These are phyloP conservation scores for Gastracanthus pulcherrimus DNA, from an alignment of 2,888 invertebrate genomes.

Conservation along the genomic window DNA sequence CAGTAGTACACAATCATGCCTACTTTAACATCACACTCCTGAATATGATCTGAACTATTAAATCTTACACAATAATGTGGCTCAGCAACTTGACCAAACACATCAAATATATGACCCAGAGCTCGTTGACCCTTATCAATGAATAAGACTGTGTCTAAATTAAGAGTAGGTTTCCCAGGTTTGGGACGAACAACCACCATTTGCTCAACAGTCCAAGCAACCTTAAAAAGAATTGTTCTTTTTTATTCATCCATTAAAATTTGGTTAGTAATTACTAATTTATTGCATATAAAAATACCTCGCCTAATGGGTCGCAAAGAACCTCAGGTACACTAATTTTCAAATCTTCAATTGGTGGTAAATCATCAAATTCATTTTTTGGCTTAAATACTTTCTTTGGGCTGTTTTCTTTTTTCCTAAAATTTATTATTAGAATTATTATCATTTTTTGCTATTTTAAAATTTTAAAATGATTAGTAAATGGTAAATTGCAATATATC, in stretches of 20 bases:
- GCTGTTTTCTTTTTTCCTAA: slow-evolving; percentile 52
- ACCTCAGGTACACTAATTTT: slow-evolving; percentile 88
- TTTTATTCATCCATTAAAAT: slow-evolving; percentile 18
- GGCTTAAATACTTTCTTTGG: slow-evolving; percentile 45
- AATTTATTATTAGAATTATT: slow-evolving; percentile 3
- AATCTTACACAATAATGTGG: slow-evolving; percentile 96
- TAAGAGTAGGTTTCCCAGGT: slow-evolving; percentile 87
- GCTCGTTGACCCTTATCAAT: slow-evolving; percentile 87
- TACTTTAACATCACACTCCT: slow-evolving; percentile 82
- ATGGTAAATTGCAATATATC: background rate
- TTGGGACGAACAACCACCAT: slow-evolving; percentile 86
- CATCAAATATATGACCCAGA: slow-evolving; percentile 92
- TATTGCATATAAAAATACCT: slow-evolving; percentile 74
- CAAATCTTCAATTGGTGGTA: slow-evolving; percentile 90
- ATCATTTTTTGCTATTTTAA: slow-evolving; percentile 11
- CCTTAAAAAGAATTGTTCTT: slow-evolving; percentile 75
- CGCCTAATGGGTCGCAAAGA: slow-evolving; percentile 87
- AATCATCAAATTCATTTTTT: slow-evolving; percentile 83
- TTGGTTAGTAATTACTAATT: slow-evolving; percentile 15
- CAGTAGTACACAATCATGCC: slow-evolving; percentile 91
- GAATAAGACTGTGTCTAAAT: slow-evolving; percentile 93
- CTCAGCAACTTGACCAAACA: slow-evolving; percentile 91
- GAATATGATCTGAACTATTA: slow-evolving; percentile 88
- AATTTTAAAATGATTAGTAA: background rate
- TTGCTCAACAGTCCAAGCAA: slow-evolving; percentile 74